Evolutionary conservation across 2,113 vertebrate genomes (phyloP), one percentile per base, ranked within the genome.

Genomic region (Aplodontia rufa): DNA sequence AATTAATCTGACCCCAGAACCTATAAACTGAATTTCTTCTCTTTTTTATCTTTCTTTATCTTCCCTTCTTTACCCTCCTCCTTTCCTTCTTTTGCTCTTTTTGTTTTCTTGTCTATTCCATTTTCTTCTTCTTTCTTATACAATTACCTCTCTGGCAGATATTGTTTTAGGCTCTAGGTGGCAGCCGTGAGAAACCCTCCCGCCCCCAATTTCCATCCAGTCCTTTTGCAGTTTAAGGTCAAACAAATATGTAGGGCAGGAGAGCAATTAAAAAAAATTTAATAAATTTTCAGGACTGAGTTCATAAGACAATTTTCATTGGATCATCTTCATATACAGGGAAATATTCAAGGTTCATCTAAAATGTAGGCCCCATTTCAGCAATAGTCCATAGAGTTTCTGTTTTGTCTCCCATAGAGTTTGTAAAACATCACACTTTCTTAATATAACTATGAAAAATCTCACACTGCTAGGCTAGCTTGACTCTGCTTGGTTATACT

Each of bases 151-250:
- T 42, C 20, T 8, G 19, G 11, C 8, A 75, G 64, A 24, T 7
- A 32, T 42, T 30, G 6, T 51, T 82, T 64, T 64, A 51, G 30
- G 19, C 28, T 40, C 17, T 88, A 75, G 51, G 58, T 9, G 32
- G 35, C 35, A 45, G 32, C 74, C 92, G 74, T 81, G 79, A 76
- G 55, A 94, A 93, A 28, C 78, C 4, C 9, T n/a, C n/a, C n/a
- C n/a, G n/a, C 16, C 55, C n/a, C 64, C 66, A 40, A 42, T 71
- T 35, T 17, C 28, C 47, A 4, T 69, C n/a, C 12, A 62, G 14
- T 9, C 5, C 3, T 64, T 89, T 60, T 47, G 19, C 0, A 85
- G 4, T 3, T 40, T 89, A 40, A 51, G 22, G 6, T 40, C 42
- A 89, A 26, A 0, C 24, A 3, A 19, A 4, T 19, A 2, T 8